A percentile compares a stretch with the other conserved stretches of the same genome.
Evolutionary conservation across 1,140 invertebrate genomes (phyloP).

Genomic region (Monomorium pharaonis): DNA sequence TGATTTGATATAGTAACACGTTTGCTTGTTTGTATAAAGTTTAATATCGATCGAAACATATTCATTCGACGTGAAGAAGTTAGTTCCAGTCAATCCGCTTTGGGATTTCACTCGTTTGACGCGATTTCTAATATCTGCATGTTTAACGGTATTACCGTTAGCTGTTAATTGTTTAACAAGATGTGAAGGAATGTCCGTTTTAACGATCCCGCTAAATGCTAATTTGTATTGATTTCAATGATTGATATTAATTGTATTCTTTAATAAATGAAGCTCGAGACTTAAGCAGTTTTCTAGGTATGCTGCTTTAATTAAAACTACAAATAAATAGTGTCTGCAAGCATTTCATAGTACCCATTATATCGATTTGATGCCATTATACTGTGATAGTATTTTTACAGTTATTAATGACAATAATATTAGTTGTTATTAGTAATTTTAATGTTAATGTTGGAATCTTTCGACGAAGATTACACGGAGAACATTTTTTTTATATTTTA

Average conservation of each 20-base stretch:
- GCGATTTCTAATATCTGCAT: constrained; percentile 35
- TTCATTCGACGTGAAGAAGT: background rate
- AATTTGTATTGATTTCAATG: constrained; percentile 34
- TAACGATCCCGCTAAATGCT: constrained; percentile 31
- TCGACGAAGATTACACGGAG: no score
- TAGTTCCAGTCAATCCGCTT: background rate
- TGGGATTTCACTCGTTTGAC: background rate
- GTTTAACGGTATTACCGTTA: constrained; percentile 39
- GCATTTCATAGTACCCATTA: background rate
- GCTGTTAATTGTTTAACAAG: constrained; percentile 24
- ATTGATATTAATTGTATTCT: constrained; percentile 20
- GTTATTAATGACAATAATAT: constrained; percentile 1
- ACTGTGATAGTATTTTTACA: background rate
- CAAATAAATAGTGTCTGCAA: background rate
- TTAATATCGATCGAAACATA: background rate
- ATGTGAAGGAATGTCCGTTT: constrained; percentile 1
- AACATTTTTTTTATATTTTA: no score
- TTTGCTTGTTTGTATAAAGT: background rate
- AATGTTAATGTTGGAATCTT: no score
- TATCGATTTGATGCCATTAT: background rate
- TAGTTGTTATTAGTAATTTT: background rate
- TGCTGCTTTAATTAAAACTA: constrained; percentile 13
- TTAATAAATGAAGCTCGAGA: constrained; percentile 18
- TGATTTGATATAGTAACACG: background rate
- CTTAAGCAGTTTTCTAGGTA: constrained; percentile 18